Base-by-base conservation (phyloP, 2,113 vertebrate species). In the Peromyscus leucopus region DNA sequence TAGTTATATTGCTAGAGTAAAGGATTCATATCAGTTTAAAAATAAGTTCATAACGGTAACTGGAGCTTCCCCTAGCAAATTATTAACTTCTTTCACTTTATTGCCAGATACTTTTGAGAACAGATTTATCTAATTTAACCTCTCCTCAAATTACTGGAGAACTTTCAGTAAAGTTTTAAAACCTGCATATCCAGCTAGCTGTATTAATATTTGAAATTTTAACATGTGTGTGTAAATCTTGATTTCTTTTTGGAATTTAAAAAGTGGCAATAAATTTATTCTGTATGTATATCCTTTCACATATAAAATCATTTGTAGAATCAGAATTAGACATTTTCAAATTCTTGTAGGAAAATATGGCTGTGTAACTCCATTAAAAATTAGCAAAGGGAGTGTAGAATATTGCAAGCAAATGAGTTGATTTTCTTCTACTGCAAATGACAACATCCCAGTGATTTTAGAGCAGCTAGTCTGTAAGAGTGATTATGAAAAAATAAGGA, bases 191-290 rank as follows among this genome's bases (percentile, higher is more conserved):
- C 72, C 11, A 72, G 12, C 0, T 51, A 72, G 12, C 0, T 51
- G 17, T 21, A 46, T 89, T 83, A 67, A 85, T 94, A 96, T 72
- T 82, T 90, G 24, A 90, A 71, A 59, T 3, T 3, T 79, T 96
- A 48, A 28, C 42, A 80, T 22, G 65, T 59, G 31, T 2, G n/a
- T 2, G 28, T 93, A 7, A 67, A 67, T 87, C 13, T 42, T 84
- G n/a, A 10, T 0, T 0, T 65, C 55, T 78, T 91, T 8, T 28
- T 90, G 48, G 46, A 76, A 89, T 46, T 74, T n/a, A 84, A 87
- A 82, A 0, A 87, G 7, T 51, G 19, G 55, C 1, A 28, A 31
- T 63, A 21, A 80, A 33, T 65, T 93, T 84, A 55, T 95, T 92
- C n/a, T 63, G 24, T 63, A 42, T 78, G 1, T 57, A 75, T 48